These are phyloP conservation scores for Fragum fragum DNA, from an alignment of 2,888 invertebrate species.

Conservation along the genomic window DNA sequence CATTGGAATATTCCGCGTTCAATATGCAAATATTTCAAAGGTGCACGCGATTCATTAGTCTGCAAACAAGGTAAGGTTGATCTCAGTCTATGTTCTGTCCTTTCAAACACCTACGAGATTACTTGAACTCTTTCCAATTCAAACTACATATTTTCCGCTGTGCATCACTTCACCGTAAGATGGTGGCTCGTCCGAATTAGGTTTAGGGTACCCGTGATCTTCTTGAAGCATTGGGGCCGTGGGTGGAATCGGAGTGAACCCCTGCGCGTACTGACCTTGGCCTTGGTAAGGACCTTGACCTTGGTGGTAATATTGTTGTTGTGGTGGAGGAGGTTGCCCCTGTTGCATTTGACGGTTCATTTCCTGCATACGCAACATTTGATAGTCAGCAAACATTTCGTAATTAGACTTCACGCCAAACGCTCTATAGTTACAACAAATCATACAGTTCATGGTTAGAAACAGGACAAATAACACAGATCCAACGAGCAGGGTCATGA, in stretches of 20 bases:
- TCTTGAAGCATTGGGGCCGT: background rate
- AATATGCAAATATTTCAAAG: too few species aligned
- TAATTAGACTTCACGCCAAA: slow-evolving; percentile 26
- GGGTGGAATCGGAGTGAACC: background rate
- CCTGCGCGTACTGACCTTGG: background rate
- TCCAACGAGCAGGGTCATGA: background rate
- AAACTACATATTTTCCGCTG: slow-evolving; percentile 4
- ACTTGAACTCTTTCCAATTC: background rate
- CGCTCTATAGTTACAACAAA: slow-evolving; percentile 18
- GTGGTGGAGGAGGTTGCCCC: background rate
- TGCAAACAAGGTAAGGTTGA: too few species aligned
- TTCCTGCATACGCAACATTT: background rate
- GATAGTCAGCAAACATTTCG: slow-evolving; percentile 18
- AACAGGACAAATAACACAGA: background rate
- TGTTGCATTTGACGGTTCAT: slow-evolving; percentile 7
- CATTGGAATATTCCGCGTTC: too few species aligned
- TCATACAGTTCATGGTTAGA: slow-evolving; percentile 10
- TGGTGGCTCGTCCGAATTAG: background rate
- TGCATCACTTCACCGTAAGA: slow-evolving; percentile 13
- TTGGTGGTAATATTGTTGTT: background rate
- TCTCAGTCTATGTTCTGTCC: too few species aligned
- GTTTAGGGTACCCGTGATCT: background rate
- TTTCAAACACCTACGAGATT: too few species aligned
- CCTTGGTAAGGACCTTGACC: background rate
- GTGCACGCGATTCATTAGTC: too few species aligned